Evolutionary conservation across 2,797 vertebrate species (phyloP).

Genomic region (Pitangus sulphuratus): DNA sequence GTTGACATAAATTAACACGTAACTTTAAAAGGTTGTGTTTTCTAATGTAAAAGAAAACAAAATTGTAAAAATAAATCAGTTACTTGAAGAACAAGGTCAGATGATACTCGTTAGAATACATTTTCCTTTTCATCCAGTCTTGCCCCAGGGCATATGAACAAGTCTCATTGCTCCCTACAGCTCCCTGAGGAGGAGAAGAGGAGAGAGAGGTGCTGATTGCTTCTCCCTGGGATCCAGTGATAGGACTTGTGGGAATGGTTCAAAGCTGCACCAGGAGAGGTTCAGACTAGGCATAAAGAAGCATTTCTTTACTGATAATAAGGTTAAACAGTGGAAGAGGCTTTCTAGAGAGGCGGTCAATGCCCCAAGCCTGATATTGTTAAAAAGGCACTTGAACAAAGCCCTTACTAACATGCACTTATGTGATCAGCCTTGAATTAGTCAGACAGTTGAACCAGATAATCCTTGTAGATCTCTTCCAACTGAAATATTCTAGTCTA

Average conservation of each 20-base stretch:
- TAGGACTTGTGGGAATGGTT: neutral
- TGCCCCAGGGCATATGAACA: neutral
- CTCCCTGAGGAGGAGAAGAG: neutral
- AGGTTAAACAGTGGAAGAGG: neutral
- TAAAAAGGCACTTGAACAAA: neutral
- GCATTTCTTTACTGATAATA: neutral
- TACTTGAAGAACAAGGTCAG: neutral
- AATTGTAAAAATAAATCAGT: neutral
- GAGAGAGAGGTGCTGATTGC: neutral
- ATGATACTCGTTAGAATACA: neutral
- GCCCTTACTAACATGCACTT: neutral
- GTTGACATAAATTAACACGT: neutral
- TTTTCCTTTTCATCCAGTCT: neutral
- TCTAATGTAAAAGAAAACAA: neutral
- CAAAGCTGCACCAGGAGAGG: neutral
- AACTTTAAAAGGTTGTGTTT: neutral
- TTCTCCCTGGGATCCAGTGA: neutral
- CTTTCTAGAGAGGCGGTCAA: neutral
- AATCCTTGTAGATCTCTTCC: neutral
- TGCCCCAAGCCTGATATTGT: neutral
- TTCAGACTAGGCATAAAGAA: neutral
- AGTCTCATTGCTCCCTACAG: neutral
- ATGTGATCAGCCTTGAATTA: neutral
- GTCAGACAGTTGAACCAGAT: neutral
- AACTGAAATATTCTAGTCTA: neutral